Conservation (phyloP, 2,113 vertebrate species). For the Abramis brama region DNA sequence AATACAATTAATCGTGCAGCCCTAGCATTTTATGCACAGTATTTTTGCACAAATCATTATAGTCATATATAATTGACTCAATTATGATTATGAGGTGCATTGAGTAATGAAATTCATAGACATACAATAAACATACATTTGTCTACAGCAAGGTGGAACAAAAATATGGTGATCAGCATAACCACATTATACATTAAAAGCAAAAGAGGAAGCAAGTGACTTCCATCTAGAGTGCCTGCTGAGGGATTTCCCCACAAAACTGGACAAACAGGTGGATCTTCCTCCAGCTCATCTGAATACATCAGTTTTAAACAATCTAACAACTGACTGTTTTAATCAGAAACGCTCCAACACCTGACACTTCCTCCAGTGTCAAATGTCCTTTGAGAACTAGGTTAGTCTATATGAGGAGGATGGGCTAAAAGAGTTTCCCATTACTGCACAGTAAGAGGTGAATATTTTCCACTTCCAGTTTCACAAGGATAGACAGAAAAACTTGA, state of each 20-base stretch:
- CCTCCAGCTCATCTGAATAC: neutral
- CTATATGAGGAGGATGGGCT: neutral
- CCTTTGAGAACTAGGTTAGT: slow-evolving; percentile 25
- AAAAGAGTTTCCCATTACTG: slow-evolving; percentile 8
- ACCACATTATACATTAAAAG: neutral
- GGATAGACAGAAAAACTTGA: neutral
- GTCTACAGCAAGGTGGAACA: neutral
- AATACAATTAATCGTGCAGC: too few relatives aligned
- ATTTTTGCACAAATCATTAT: neutral
- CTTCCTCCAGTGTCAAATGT: slow-evolving; percentile 47
- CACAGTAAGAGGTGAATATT: neutral
- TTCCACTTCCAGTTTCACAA: slow-evolving; percentile 8
- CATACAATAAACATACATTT: neutral
- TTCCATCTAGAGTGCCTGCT: neutral
- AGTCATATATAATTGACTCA: neutral
- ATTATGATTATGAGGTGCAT: neutral
- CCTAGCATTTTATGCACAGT: neutral
- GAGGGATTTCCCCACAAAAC: slow-evolving; percentile 15
- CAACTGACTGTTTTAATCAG: slow-evolving; percentile 3
- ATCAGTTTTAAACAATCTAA: slow-evolving; percentile 2
- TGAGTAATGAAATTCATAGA: neutral
- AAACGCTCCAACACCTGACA: slow-evolving; percentile 24
- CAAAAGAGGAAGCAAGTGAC: slow-evolving; percentile 1
- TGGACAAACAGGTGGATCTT: slow-evolving; percentile 45
- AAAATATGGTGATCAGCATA: neutral